Conservation (phyloP, 2,888 invertebrate genomes). For the Psylliodes chrysocephalus region DNA sequence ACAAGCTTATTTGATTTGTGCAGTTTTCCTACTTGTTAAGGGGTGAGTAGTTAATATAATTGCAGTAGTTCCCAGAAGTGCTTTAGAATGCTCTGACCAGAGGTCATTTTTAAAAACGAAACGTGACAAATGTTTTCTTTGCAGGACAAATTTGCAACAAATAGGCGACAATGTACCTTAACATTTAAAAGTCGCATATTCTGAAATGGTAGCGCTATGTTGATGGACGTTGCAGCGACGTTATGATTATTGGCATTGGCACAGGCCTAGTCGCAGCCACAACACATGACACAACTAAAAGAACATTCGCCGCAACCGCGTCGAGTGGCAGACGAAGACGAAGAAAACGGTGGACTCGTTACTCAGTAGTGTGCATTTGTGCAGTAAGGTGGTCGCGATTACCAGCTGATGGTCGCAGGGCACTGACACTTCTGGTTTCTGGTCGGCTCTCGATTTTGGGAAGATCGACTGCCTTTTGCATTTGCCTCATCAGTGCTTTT, state of each 20-base stretch:
- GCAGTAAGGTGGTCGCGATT: constrained; percentile 45
- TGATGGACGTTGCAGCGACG: not conserved
- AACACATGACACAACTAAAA: constrained; percentile 8
- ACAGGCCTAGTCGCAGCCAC: constrained; percentile 1
- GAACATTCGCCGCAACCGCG: constrained; percentile 15
- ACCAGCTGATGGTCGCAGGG: constrained; percentile 42
- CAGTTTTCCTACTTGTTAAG: no score
- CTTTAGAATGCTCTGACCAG: no score
- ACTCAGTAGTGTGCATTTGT: constrained; percentile 47
- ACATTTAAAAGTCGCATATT: no score
- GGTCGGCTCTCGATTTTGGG: constrained; percentile 23
- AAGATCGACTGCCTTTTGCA: constrained; percentile 15
- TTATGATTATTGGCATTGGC: not conserved
- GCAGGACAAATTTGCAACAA: no score
- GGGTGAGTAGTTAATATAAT: no score
- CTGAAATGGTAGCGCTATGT: no score
- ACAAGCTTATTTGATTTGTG: no score
- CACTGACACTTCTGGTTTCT: constrained; percentile 41
- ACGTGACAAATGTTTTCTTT: no score
- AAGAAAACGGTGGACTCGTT: constrained; percentile 40
- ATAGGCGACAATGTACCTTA: no score
- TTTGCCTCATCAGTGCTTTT: constrained; percentile 1
- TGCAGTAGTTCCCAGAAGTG: no score
- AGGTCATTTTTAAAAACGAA: no score
- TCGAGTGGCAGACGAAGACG: constrained; percentile 13